phyloP scores from a whole-genome alignment of 2,113 vertebrate genomes.

The Atlantisia rogersi region DNA sequence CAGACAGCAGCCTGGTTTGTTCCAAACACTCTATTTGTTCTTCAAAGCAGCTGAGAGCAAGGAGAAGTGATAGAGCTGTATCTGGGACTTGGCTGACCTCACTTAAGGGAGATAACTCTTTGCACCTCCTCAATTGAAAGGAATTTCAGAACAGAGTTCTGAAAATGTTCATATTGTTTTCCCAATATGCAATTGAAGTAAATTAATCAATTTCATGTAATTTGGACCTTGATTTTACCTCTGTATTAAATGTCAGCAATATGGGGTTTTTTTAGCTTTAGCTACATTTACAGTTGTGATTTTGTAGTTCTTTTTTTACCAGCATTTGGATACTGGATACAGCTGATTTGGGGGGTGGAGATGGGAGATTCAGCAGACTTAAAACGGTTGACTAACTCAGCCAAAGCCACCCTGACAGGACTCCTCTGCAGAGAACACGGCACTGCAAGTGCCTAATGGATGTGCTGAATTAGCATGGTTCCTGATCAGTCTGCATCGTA shows the following conservation, averaged over 20 bases:
- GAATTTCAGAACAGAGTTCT: background rate
- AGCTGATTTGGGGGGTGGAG: background rate
- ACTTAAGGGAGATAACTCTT: background rate
- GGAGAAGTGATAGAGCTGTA: background rate
- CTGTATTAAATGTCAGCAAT: background rate
- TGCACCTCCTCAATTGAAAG: background rate
- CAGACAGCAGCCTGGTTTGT: slow-evolving; percentile 37
- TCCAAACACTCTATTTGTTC: slow-evolving; percentile 40
- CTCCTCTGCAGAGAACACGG: background rate
- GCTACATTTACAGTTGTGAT: background rate
- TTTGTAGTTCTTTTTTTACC: background rate
- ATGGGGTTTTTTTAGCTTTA: background rate
- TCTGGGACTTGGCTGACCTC: slow-evolving; percentile 16
- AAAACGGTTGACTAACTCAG: background rate
- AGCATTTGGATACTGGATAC: background rate
- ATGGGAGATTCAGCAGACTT: background rate
- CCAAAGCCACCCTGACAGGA: background rate
- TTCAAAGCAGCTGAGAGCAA: slow-evolving; percentile 32
- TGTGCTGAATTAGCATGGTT: background rate
- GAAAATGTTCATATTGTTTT: background rate
- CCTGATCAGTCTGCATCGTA: background rate
- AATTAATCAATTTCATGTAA: background rate
- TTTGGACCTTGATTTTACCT: background rate
- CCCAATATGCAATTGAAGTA: background rate
- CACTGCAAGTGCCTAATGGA: background rate